Percentiles rank a stretch among this genome's conserved stretches.
Conservation (phyloP, 2,113 vertebrate species). For the Mirounga angustirostris region DNA sequence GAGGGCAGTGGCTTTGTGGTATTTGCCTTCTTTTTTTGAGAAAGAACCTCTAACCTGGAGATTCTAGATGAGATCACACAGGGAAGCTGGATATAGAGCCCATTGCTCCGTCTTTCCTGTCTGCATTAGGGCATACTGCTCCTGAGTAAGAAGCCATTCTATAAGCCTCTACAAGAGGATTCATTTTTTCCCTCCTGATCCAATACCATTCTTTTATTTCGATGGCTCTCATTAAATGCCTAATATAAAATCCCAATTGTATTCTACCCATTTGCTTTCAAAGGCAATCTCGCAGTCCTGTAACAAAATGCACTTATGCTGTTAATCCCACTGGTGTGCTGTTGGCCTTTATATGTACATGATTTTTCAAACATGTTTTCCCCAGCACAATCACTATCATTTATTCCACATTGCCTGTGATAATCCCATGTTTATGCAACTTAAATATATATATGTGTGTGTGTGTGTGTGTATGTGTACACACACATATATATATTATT, state of each 20-base stretch:
- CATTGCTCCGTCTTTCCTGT: background rate
- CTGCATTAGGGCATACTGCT: background rate
- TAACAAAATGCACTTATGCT: background rate
- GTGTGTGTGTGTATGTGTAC: fast-evolving
- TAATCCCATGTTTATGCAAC: background rate
- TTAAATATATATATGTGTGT: background rate
- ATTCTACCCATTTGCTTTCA: conserved; percentile 58
- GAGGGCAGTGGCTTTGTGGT: background rate
- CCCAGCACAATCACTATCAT: background rate
- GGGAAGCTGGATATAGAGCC: background rate
- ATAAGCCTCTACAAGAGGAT: conserved; percentile 19
- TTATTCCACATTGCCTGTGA: background rate
- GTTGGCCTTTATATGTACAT: background rate
- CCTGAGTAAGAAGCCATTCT: conserved; percentile 5
- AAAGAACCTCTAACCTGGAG: background rate
- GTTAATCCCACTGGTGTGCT: background rate
- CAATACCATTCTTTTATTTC: conserved; percentile 58
- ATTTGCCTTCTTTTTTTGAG: background rate
- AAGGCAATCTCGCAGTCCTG: background rate
- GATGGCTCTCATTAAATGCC: conserved; percentile 37
- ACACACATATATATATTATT: background rate
- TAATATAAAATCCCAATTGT: conserved; percentile 56
- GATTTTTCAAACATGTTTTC: background rate
- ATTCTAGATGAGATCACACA: background rate
- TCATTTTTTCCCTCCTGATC: conserved; percentile 44